phyloP scores from a whole-genome alignment of 2,888 invertebrate species.

The Drosophila heteroneura region DNA sequence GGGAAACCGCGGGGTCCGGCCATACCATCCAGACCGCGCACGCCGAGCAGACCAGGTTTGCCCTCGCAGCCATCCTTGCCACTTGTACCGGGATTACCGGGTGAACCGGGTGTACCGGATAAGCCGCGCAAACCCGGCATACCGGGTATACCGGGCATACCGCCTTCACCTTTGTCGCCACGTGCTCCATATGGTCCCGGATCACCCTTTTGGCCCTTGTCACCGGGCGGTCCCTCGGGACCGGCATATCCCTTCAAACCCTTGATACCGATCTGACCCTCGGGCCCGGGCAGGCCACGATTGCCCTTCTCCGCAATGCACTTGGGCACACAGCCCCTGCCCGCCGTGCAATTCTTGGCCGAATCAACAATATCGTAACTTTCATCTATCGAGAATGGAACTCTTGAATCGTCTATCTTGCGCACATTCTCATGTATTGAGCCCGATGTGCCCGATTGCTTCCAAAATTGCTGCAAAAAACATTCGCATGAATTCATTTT shows the following conservation, averaged over 20 bases:
- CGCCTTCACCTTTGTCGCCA: slow-evolving; percentile 94
- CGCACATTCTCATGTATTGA: slow-evolving; percentile 78
- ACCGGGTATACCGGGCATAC: slow-evolving; percentile 94
- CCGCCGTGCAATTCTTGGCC: slow-evolving; percentile 87
- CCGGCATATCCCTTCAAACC: slow-evolving; percentile 94
- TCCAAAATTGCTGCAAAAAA: slow-evolving; percentile 85
- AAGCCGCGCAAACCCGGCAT: slow-evolving; percentile 89
- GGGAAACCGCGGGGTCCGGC: slow-evolving; percentile 92
- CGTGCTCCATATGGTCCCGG: slow-evolving; percentile 92
- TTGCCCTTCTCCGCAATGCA: slow-evolving; percentile 95
- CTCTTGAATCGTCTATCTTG: slow-evolving; percentile 75
- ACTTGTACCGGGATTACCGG: slow-evolving; percentile 91
- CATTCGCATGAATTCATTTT: slow-evolving; percentile 7
- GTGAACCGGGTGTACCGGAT: slow-evolving; percentile 82
- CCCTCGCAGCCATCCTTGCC: slow-evolving; percentile 98
- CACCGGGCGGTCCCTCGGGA: slow-evolving; percentile 93
- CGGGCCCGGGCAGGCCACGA: slow-evolving; percentile 90
- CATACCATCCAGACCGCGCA: slow-evolving; percentile 89
- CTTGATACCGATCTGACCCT: slow-evolving; percentile 90
- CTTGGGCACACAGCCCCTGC: slow-evolving; percentile 91
- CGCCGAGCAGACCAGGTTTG: slow-evolving; percentile 93
- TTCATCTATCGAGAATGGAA: slow-evolving; percentile 72
- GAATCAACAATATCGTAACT: slow-evolving; percentile 84
- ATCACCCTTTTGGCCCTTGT: slow-evolving; percentile 96
- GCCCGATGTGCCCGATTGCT: slow-evolving; percentile 77